Evolutionary conservation across 92 coral and sea anemone genomes (phyloP).

Genomic region (Palythoa caribaeorum): DNA sequence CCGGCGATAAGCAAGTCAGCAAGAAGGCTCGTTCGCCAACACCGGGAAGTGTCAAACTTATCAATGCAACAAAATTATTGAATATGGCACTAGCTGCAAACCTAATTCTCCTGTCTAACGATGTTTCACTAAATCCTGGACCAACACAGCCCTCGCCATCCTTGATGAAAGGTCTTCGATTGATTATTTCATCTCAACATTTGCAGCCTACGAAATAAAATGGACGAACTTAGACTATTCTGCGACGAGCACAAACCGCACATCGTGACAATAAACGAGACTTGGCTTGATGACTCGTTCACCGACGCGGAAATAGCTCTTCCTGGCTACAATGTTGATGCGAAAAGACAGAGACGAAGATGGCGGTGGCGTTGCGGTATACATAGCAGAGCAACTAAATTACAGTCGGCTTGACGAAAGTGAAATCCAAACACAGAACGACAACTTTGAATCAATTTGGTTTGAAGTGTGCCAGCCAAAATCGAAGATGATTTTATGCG

Average conservation of each 20-base stretch:
- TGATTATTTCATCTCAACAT: constrained; percentile 28
- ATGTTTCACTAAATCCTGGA: constrained; percentile 48
- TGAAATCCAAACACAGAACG: neutral
- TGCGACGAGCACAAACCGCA: constrained; percentile 31
- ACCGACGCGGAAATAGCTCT: constrained; percentile 51
- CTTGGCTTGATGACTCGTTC: constrained; percentile 72
- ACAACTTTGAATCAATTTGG: constrained; percentile 60
- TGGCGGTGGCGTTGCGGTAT: constrained; percentile 59
- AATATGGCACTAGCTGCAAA: constrained; percentile 6
- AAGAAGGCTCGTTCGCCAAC: neutral
- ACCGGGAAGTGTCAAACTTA: neutral
- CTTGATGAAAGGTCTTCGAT: neutral
- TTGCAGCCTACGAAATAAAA: constrained; percentile 20
- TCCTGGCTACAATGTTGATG: constrained; percentile 59
- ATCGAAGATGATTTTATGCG: constrained; percentile 60
- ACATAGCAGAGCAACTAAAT: constrained; percentile 48
- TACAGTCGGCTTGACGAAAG: constrained; percentile 23
- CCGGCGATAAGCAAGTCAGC: neutral
- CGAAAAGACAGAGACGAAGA: constrained; percentile 57
- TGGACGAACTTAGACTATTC: constrained; percentile 25
- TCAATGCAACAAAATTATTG: neutral
- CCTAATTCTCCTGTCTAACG: constrained; percentile 36
- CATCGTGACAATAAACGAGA: constrained; percentile 26
- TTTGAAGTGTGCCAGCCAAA: constrained; percentile 69
- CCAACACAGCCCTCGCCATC: neutral